These are phyloP conservation scores for Maylandia zebra DNA, from an alignment of 2,113 vertebrate species.

Conservation along the genomic window DNA sequence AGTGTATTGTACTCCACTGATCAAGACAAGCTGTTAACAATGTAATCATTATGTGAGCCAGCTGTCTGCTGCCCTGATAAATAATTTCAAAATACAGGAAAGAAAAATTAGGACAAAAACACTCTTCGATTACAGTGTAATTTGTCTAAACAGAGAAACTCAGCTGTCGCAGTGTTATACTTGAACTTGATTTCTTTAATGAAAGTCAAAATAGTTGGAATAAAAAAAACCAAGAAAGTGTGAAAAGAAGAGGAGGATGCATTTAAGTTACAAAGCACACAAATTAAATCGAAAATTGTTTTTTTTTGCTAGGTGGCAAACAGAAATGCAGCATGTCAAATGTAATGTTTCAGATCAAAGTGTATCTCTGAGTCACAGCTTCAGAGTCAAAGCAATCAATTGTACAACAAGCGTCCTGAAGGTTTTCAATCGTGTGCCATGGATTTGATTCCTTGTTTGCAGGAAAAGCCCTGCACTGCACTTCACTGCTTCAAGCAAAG, in stretches of 20 bases:
- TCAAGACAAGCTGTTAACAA: background rate
- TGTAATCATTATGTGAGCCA: background rate
- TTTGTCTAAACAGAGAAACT: background rate
- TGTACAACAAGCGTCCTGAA: background rate
- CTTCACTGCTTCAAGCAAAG: slow-evolving; percentile 2
- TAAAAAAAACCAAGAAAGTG: background rate
- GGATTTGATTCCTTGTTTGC: background rate
- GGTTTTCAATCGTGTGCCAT: background rate
- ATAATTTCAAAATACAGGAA: background rate
- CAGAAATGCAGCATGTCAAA: background rate
- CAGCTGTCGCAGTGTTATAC: background rate
- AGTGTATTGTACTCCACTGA: background rate
- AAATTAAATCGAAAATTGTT: background rate
- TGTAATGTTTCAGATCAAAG: background rate
- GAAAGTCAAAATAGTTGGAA: background rate
- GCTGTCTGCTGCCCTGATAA: background rate
- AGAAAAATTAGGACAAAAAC: background rate
- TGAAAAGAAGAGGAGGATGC: background rate
- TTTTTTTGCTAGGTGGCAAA: background rate
- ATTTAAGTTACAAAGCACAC: background rate
- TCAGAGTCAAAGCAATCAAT: background rate
- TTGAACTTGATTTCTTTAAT: background rate
- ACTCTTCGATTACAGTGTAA: background rate
- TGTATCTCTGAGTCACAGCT: background rate
- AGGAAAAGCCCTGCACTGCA: slow-evolving; percentile 11